A percentile compares a stretch with the other conserved stretches of the same genome.
phyloP scores from a whole-genome alignment of 2,888 invertebrate species.

The Perdita meconis region DNA sequence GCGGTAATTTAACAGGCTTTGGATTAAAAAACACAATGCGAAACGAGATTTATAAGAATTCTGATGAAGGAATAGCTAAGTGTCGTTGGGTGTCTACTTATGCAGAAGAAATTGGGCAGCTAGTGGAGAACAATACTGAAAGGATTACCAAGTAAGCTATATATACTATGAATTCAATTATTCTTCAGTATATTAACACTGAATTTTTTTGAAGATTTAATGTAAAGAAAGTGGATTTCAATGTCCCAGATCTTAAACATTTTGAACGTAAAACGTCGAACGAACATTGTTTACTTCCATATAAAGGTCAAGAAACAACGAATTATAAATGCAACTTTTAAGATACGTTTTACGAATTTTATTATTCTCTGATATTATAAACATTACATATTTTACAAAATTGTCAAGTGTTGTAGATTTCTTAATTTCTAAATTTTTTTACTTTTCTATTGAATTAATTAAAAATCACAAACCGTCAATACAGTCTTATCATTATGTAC shows the following conservation, averaged over 20 bases:
- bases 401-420: slow-evolving; percentile 17
- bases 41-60: slow-evolving; percentile 22
- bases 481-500: slow-evolving; percentile 35
- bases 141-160: slow-evolving; percentile 30
- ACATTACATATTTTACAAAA: slow-evolving; percentile 31
- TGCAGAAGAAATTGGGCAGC: slow-evolving; percentile 36
- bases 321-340: slow-evolving; percentile 10
- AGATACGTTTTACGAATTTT: too few relatives aligned
- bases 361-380: slow-evolving; percentile 36
- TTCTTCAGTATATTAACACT: neutral
- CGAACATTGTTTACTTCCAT: slow-evolving; percentile 32
- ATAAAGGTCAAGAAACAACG: slow-evolving; percentile 8
- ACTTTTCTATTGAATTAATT: slow-evolving; percentile 13
- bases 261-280: slow-evolving; percentile 19
- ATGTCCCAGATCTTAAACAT: slow-evolving; percentile 49
- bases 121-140: neutral
- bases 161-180: too few relatives aligned
- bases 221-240: slow-evolving; percentile 30
- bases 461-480: slow-evolving; percentile 35
- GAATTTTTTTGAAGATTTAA: slow-evolving; percentile 41
- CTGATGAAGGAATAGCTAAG: slow-evolving; percentile 38
- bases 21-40: slow-evolving; percentile 60
- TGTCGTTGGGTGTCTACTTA: slow-evolving; percentile 50
- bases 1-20: slow-evolving; percentile 68
- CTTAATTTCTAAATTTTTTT: slow-evolving; percentile 28